Evolutionary conservation across 2,113 vertebrate genomes (phyloP).

Genomic region (Cricetomys ansorgei): DNA sequence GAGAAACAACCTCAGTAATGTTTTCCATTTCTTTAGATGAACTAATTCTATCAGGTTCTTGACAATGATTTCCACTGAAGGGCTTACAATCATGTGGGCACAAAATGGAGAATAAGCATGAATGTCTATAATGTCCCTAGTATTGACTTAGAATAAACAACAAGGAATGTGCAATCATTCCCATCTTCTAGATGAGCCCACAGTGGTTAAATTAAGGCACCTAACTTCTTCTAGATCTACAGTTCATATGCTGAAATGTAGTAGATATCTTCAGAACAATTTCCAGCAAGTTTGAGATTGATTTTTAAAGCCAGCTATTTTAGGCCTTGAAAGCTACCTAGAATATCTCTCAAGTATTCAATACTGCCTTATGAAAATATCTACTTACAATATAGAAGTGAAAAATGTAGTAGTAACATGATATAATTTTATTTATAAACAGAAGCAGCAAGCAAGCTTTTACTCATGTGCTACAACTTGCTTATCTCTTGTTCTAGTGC

Average conservation of each 20-base stretch:
- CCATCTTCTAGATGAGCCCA: neutral
- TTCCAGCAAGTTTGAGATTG: neutral
- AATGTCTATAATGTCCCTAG: neutral
- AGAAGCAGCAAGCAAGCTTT: neutral
- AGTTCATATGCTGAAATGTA: neutral
- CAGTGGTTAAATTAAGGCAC: neutral
- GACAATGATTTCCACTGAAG: neutral
- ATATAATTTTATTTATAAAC: conserved; percentile 48
- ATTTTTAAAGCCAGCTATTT: neutral
- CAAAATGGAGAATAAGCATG: neutral
- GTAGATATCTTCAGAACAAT: neutral
- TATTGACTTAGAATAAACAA: neutral
- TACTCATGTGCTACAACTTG: neutral
- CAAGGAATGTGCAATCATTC: neutral
- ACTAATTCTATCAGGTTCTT: neutral
- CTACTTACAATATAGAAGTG: neutral
- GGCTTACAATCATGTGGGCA: neutral
- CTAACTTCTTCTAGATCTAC: neutral
- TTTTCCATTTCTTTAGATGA: neutral
- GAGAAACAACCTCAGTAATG: neutral
- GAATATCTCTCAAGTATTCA: neutral
- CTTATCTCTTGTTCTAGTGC: neutral
- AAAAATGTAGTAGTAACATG: neutral
- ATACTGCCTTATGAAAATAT: neutral
- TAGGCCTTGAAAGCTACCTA: neutral